phyloP scores from a whole-genome alignment of 2,888 invertebrate species.

The Idaea biselata region DNA sequence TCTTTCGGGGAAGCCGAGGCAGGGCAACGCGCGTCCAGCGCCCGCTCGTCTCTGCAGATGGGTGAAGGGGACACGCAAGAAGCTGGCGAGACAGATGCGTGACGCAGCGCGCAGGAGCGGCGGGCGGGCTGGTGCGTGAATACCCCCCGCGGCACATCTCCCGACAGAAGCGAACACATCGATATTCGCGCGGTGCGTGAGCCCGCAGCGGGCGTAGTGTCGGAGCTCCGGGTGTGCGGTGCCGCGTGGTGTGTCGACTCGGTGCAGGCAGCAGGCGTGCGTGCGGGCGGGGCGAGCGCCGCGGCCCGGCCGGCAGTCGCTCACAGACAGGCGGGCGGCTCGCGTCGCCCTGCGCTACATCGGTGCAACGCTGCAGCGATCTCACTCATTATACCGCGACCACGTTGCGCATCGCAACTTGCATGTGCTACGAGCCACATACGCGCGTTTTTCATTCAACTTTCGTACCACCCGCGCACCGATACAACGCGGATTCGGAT shows the following conservation, averaged over 20 bases:
- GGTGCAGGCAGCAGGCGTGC: constrained; percentile 56
- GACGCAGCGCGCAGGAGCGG: constrained; percentile 78
- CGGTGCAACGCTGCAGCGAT: constrained; percentile 58
- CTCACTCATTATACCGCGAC: constrained; percentile 51
- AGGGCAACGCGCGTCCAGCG: constrained; percentile 32
- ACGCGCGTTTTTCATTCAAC: not conserved
- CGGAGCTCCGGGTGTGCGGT: constrained; percentile 36
- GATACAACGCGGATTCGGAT: constrained; percentile 17
- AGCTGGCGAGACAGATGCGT: constrained; percentile 74
- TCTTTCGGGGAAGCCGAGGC: constrained; percentile 18
- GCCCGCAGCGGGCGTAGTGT: constrained; percentile 51
- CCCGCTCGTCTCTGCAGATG: constrained; percentile 67
- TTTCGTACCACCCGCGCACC: not conserved
- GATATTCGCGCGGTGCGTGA: constrained; percentile 73
- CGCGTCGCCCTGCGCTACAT: constrained; percentile 61
- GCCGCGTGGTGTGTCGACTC: constrained; percentile 47
- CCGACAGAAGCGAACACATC: constrained; percentile 63
- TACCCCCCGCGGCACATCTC: constrained; percentile 50
- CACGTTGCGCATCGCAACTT: constrained; percentile 51
- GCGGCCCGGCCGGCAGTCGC: constrained; percentile 77
- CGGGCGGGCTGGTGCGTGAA: constrained; percentile 55
- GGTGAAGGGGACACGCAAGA: constrained; percentile 62
- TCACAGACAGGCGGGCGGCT: constrained; percentile 70
- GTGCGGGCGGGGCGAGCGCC: constrained; percentile 55
- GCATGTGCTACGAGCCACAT: constrained; percentile 43